Evolutionary conservation across 2,888 invertebrate species (phyloP).

Genomic region (Xestia rhomboidea): DNA sequence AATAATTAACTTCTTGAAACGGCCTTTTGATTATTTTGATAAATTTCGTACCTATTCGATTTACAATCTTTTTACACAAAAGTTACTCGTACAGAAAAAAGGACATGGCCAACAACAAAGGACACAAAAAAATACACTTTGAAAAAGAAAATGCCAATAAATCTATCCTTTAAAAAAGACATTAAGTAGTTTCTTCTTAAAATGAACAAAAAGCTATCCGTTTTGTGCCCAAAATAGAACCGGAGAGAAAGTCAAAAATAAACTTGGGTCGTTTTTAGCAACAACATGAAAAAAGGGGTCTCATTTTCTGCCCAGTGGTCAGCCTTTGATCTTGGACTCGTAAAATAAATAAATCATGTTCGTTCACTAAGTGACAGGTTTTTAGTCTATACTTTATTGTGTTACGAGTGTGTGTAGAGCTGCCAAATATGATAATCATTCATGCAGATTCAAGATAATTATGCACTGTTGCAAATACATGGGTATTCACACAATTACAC

Average conservation of each 20-base stretch:
- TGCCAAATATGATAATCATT: neutral
- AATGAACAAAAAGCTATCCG: slow-evolving; percentile 1
- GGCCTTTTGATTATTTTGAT: neutral
- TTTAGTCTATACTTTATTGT: slow-evolving; percentile 30
- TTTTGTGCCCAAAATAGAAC: slow-evolving; percentile 33
- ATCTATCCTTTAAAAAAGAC: neutral
- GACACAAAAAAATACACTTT: neutral
- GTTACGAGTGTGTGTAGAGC: neutral
- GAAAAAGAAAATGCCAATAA: neutral
- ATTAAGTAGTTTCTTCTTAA: slow-evolving; percentile 1
- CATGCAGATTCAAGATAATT: neutral
- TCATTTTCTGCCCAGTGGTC: slow-evolving; percentile 55
- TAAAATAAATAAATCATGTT: slow-evolving; percentile 59
- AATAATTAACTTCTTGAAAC: neutral
- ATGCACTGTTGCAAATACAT: neutral
- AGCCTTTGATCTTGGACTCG: slow-evolving; percentile 54
- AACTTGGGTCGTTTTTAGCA: slow-evolving; percentile 18
- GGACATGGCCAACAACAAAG: neutral
- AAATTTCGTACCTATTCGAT: neutral
- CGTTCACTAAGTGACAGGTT: slow-evolving; percentile 48
- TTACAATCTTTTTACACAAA: neutral
- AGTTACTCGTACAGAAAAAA: neutral
- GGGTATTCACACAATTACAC: neutral
- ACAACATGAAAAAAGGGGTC: slow-evolving; percentile 43
- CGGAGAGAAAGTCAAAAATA: slow-evolving; percentile 27